phyloP scores from a whole-genome alignment of 2,888 invertebrate genomes.

The Pseudococcus jackbeardsleyi region DNA sequence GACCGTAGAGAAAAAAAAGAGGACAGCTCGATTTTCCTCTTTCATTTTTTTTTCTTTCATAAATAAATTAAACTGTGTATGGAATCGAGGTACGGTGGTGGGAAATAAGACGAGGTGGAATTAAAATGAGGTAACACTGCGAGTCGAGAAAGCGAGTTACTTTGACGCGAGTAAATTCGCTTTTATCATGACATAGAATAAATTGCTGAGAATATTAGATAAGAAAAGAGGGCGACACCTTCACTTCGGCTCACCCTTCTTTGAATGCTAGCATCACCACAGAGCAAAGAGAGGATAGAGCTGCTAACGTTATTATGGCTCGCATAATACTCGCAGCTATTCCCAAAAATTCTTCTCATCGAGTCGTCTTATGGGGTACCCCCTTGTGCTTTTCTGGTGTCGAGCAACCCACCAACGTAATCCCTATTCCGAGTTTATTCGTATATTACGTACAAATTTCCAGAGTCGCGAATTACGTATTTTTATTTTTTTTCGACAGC shows the following conservation, averaged over 20 bases:
- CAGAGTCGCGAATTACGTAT: neutral
- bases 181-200: slow-evolving; percentile 63
- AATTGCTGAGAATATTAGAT: slow-evolving; percentile 64
- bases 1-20: neutral
- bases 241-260: slow-evolving; percentile 22
- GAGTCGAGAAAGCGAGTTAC: slow-evolving; percentile 56
- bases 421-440: neutral
- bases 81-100: neutral
- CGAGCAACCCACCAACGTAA: neutral
- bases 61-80: neutral
- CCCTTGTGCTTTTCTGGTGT: neutral
- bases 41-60: neutral
- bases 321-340: slow-evolving; percentile 60
- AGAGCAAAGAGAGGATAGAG: neutral
- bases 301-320: slow-evolving; percentile 60
- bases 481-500: neutral
- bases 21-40: neutral
- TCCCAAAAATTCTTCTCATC: slow-evolving; percentile 63
- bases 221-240: slow-evolving; percentile 61
- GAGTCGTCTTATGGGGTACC: neutral
- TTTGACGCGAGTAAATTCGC: slow-evolving; percentile 64
- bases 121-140: slow-evolving; percentile 38
- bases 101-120: neutral
- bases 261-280: neutral
- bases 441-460: neutral